Conservation (phyloP, 2,113 vertebrate species). For the Mesitornis unicolor region DNA sequence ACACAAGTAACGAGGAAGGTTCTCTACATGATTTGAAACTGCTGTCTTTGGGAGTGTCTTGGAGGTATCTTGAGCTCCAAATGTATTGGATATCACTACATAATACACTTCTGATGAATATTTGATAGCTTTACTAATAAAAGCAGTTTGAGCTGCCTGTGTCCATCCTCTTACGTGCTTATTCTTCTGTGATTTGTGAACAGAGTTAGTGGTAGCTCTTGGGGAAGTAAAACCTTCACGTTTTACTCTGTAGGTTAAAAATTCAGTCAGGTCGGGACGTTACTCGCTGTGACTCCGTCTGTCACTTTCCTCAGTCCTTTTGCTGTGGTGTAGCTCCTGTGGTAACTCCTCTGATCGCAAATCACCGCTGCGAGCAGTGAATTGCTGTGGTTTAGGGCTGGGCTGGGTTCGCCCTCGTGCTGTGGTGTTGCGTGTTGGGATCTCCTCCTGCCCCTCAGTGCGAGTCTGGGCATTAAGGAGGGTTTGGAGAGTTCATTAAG, state of each 20-base stretch:
- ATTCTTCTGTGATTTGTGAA: not conserved
- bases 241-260: not conserved
- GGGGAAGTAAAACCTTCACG: not conserved
- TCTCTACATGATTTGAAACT: not conserved
- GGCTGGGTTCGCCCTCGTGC: fast-evolving
- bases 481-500: not conserved
- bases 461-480: fast-evolving
- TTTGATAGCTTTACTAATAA: not conserved
- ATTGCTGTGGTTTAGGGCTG: not conserved
- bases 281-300: not conserved
- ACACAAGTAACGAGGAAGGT: not conserved
- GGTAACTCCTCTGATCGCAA: not conserved
- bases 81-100: not conserved
- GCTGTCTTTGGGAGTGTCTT: not conserved
- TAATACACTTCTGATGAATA: not conserved
- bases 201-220: not conserved
- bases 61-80: not conserved
- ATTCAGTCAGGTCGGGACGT: not conserved
- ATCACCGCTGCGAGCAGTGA: fast-evolving
- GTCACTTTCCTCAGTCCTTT: not conserved
- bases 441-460: not conserved
- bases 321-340: not conserved
- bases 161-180: not conserved
- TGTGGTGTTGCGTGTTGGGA: fast-evolving
- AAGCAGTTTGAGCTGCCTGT: not conserved